A percentile compares a stretch with the other conserved stretches of the same genome.
Conservation (phyloP, 64 coral and sea anemone genomes). For the Dendrophyllia cribrosa region DNA sequence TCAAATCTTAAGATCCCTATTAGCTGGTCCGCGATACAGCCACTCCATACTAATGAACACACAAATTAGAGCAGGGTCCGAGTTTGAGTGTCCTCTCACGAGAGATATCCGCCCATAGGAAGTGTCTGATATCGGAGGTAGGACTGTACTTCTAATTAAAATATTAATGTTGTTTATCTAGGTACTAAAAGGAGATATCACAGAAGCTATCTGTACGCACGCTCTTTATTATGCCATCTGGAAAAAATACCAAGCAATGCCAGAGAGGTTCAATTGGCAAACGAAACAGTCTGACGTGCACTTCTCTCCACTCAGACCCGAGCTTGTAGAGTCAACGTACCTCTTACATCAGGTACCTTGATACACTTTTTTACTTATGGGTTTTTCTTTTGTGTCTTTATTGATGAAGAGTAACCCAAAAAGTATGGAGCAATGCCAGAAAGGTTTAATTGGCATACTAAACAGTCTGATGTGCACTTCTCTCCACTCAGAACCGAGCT, state of each 20-base stretch:
- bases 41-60: too few relatives aligned
- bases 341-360: constrained; percentile 83
- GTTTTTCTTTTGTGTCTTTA: too few relatives aligned
- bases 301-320: constrained; percentile 94
- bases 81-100: too few relatives aligned
- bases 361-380: too few relatives aligned
- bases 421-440: constrained; percentile 94
- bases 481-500: constrained; percentile 92
- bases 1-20: too few relatives aligned
- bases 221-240: constrained; percentile 93
- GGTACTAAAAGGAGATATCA: constrained; percentile 98
- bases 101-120: too few relatives aligned
- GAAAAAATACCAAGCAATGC: constrained; percentile 94
- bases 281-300: constrained; percentile 80
- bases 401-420: background rate
- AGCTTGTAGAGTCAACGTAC: constrained; percentile 89
- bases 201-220: constrained; percentile 96
- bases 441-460: constrained; percentile 92
- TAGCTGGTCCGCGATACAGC: too few relatives aligned
- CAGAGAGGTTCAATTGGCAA: constrained; percentile 97
- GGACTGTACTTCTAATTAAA: too few relatives aligned
- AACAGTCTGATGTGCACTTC: constrained; percentile 87
- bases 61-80: too few relatives aligned
- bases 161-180: background rate
- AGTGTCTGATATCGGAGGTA: too few relatives aligned